phyloP scores from a whole-genome alignment of 2,888 invertebrate species.

The Liopterus haemorrhoidalis region DNA sequence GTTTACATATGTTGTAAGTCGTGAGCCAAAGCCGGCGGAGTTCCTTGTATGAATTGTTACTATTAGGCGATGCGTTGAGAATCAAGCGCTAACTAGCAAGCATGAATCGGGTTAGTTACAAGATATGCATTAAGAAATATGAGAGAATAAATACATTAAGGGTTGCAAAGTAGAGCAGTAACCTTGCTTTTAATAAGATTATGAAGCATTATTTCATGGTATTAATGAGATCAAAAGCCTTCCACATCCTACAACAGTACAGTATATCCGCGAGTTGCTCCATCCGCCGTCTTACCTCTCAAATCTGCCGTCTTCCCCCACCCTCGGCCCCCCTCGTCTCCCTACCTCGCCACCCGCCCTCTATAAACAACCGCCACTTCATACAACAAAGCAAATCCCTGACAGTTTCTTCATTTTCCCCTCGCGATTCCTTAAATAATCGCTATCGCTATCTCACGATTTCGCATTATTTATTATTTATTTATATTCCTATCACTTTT shows the following conservation, averaged over 20 bases:
- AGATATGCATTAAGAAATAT: slow-evolving; percentile 44
- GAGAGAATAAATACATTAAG: slow-evolving; percentile 47
- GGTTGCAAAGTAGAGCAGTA: slow-evolving; percentile 52
- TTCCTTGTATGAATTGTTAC: no score
- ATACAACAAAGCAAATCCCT: no score
- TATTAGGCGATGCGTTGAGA: no score
- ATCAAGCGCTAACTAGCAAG: no score
- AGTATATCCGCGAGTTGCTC: slow-evolving; percentile 37
- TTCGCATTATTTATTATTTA: no score
- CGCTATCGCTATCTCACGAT: no score
- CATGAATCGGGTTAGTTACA: slow-evolving; percentile 14
- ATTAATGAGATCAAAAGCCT: slow-evolving; percentile 72
- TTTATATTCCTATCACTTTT: no score
- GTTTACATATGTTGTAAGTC: no score
- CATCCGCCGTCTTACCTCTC: slow-evolving; percentile 20
- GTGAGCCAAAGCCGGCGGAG: no score
- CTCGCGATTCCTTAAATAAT: no score
- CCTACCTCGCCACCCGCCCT: slow-evolving; percentile 7
- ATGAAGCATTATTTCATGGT: slow-evolving; percentile 69
- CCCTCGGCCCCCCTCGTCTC: slow-evolving; percentile 2
- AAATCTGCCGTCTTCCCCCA: neutral
- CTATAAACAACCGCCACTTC: no score
- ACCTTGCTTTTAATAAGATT: slow-evolving; percentile 71
- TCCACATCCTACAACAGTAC: slow-evolving; percentile 53
- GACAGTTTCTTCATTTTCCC: no score